phyloP scores from a whole-genome alignment of 2,797 vertebrate species.

The Ciconia nigra region DNA sequence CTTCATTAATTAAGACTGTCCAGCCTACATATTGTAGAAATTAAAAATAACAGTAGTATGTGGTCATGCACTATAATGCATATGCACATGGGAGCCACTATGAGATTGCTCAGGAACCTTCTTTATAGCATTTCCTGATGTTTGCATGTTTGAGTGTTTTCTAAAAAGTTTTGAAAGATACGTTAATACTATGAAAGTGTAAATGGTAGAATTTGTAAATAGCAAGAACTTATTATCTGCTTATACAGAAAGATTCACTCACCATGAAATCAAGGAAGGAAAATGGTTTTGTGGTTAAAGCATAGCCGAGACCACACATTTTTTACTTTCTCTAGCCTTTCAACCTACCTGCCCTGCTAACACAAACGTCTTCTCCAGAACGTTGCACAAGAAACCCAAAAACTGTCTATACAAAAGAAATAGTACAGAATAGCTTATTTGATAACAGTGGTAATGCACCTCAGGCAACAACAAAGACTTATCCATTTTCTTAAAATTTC shows the following conservation, averaged over 20 bases:
- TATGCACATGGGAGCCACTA: not conserved
- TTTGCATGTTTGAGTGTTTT: not conserved
- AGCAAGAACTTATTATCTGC: not conserved
- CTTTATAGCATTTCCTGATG: not conserved
- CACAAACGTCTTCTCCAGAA: not conserved
- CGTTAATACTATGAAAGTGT: not conserved
- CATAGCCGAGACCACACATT: not conserved
- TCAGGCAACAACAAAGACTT: not conserved
- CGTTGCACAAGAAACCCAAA: not conserved
- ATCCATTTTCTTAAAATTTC: not conserved
- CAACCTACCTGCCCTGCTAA: not conserved
- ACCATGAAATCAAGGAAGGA: not conserved
- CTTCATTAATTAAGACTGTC: not conserved
- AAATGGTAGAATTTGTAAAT: not conserved
- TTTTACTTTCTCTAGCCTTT: not conserved
- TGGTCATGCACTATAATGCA: not conserved
- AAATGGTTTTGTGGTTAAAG: not conserved
- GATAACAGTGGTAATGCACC: not conserved
- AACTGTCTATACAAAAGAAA: not conserved
- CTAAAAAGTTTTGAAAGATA: not conserved
- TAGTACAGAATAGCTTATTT: not conserved
- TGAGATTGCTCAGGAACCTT: not conserved
- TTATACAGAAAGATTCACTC: not conserved
- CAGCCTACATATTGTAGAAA: not conserved
- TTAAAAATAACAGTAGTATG: not conserved